phyloP scores from a whole-genome alignment of 2,888 invertebrate species.

The Papilio protenor region DNA sequence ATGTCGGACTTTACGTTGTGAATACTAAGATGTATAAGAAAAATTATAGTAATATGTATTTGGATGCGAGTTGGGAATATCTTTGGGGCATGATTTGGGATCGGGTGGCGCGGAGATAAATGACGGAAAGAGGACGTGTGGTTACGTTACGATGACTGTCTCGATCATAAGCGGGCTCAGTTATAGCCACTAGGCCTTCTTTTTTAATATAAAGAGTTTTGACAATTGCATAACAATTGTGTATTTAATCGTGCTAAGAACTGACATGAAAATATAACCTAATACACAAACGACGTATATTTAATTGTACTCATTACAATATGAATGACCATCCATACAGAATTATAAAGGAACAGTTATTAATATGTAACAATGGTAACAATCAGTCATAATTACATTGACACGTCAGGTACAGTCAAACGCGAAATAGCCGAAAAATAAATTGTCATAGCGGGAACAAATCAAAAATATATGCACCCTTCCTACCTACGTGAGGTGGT shows the following conservation, averaged over 20 bases:
- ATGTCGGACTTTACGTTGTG: constrained; percentile 62
- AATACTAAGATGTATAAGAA: constrained; percentile 59
- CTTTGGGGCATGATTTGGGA: constrained; percentile 66
- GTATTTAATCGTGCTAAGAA: not conserved
- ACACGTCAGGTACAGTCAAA: constrained; percentile 49
- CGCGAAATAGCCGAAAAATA: constrained; percentile 60
- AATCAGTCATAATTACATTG: constrained; percentile 40
- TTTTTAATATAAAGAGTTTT: constrained; percentile 3
- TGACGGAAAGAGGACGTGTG: constrained; percentile 57
- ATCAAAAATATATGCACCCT: constrained; percentile 85
- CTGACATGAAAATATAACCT: not conserved
- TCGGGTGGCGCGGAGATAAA: constrained; percentile 66
- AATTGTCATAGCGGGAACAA: constrained; percentile 79
- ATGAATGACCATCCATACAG: not conserved
- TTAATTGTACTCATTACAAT: not conserved
- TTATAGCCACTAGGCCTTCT: constrained; percentile 28
- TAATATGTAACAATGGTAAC: constrained; percentile 28
- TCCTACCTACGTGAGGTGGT: constrained; percentile 77
- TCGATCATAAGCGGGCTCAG: constrained; percentile 57
- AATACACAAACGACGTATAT: not conserved
- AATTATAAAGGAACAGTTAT: not conserved
- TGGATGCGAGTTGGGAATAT: constrained; percentile 67
- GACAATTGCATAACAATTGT: not conserved
- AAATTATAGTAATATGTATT: constrained; percentile 77
- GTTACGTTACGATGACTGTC: constrained; percentile 51